A percentile compares a stretch with the other conserved stretches of the same genome.
Conservation (phyloP, 2,888 invertebrate genomes). For the Mesochorus sp. region DNA sequence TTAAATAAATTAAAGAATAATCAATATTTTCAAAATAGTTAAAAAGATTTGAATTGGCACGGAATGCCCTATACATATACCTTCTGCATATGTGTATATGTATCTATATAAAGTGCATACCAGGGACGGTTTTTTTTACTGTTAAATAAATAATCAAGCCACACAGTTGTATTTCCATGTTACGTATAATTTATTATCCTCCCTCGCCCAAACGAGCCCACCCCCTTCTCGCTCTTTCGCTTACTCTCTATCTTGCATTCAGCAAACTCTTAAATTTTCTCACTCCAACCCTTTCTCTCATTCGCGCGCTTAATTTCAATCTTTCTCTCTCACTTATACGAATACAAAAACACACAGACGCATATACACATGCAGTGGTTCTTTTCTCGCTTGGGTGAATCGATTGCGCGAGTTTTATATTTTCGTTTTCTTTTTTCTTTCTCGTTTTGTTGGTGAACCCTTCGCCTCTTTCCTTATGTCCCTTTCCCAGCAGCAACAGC, state of each 20-base stretch:
- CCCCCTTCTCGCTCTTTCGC: slow-evolving; percentile 38
- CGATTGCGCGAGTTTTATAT: slow-evolving; percentile 50
- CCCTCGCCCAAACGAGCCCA: slow-evolving; percentile 65
- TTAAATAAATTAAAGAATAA: no score
- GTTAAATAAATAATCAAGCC: slow-evolving; percentile 81
- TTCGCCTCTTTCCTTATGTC: slow-evolving; percentile 34
- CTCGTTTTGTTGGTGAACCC: slow-evolving; percentile 17
- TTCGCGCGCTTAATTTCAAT: slow-evolving; percentile 51
- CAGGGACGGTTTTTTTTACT: slow-evolving; percentile 72
- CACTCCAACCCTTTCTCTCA: slow-evolving; percentile 59
- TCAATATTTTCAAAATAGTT: no score
- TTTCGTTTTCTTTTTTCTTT: slow-evolving; percentile 25
- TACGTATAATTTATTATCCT: slow-evolving; percentile 79
- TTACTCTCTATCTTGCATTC: slow-evolving; percentile 24
- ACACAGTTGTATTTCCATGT: slow-evolving; percentile 74
- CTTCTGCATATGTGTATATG: no score
- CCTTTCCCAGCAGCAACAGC: slow-evolving; percentile 51
- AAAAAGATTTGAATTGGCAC: slow-evolving; percentile 7
- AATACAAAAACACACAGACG: slow-evolving; percentile 15
- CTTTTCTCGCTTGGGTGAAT: slow-evolving; percentile 51
- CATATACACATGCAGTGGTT: slow-evolving; percentile 19
- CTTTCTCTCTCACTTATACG: slow-evolving; percentile 38
- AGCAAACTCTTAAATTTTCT: slow-evolving; percentile 66
- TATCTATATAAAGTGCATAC: slow-evolving; percentile 25
- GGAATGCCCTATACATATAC: slow-evolving; percentile 5